Percentiles rank a stretch among this genome's conserved stretches.
phyloP scores from a whole-genome alignment of 2,888 invertebrate genomes.

The Drosophila meridiana region DNA sequence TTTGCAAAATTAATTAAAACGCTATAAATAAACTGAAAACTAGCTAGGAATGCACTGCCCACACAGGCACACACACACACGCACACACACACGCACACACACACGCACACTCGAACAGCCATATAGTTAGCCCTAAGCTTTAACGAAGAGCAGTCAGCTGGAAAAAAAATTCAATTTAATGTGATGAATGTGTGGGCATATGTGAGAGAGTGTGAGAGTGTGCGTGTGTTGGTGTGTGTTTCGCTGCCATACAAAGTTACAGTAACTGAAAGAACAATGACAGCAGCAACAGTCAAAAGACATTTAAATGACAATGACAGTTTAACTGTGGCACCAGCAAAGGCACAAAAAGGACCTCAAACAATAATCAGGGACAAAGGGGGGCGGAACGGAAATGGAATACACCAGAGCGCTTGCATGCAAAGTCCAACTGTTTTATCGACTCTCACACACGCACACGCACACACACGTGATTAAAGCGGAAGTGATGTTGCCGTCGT shows the following conservation, averaged over 20 bases:
- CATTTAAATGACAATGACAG: constrained; percentile 81
- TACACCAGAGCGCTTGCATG: constrained; percentile 35
- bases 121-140: constrained; percentile 2
- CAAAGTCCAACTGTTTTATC: constrained; percentile 73
- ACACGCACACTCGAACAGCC: neutral
- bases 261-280: constrained; percentile 38
- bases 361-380: constrained; percentile 28
- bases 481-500: constrained; percentile 45
- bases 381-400: constrained; percentile 1
- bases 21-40: constrained; percentile 55
- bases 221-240: constrained; percentile 3
- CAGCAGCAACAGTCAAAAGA: constrained; percentile 71
- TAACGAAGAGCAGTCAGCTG: constrained; percentile 21
- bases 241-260: constrained; percentile 23
- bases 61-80: constrained; percentile 12
- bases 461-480: constrained; percentile 32
- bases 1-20: constrained; percentile 54
- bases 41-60: constrained; percentile 12
- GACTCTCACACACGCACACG: constrained; percentile 42
- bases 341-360: constrained; percentile 39
- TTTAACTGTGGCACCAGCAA: constrained; percentile 59
- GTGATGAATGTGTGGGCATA: constrained; percentile 16
- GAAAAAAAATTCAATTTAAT: constrained; percentile 42
- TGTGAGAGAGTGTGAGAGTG: constrained; percentile 1
- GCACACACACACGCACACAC: neutral